Conservation (phyloP, 2,888 invertebrate genomes). For the Orthosia gracilis region DNA sequence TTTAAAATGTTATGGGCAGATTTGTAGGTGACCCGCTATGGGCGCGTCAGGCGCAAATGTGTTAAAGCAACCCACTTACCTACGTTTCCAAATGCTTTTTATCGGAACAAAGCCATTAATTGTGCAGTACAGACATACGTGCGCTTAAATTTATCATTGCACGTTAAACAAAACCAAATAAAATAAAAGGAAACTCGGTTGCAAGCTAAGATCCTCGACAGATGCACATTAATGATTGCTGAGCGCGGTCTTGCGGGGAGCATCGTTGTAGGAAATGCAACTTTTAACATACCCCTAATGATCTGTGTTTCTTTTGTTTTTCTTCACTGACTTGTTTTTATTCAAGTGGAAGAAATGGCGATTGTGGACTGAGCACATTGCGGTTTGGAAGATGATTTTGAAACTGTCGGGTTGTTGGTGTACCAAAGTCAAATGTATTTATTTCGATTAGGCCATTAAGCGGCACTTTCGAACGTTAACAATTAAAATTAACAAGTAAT, state of each 20-base stretch:
- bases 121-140: neutral
- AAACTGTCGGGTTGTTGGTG: neutral
- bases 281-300: constrained; percentile 62
- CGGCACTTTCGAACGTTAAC: too few relatives aligned
- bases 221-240: constrained; percentile 59
- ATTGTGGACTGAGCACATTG: constrained; percentile 9
- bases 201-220: constrained; percentile 37
- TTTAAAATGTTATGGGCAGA: too few relatives aligned
- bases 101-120: constrained; percentile 9
- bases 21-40: too few relatives aligned
- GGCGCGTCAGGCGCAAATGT: too few relatives aligned
- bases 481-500: too few relatives aligned
- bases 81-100: constrained; percentile 11
- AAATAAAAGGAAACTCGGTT: constrained; percentile 15
- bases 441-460: too few relatives aligned
- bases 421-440: too few relatives aligned
- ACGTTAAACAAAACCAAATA: neutral
- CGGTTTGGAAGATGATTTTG: neutral
- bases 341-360: constrained; percentile 33
- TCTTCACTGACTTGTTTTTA: constrained; percentile 34
- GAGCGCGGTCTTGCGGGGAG: constrained; percentile 30
- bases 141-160: constrained; percentile 16
- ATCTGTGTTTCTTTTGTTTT: constrained; percentile 52
- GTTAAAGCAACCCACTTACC: neutral
- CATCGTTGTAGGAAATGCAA: constrained; percentile 48